These are phyloP conservation scores for Colinus virginianus DNA, from an alignment of 2,113 vertebrate species.

Conservation along the genomic window DNA sequence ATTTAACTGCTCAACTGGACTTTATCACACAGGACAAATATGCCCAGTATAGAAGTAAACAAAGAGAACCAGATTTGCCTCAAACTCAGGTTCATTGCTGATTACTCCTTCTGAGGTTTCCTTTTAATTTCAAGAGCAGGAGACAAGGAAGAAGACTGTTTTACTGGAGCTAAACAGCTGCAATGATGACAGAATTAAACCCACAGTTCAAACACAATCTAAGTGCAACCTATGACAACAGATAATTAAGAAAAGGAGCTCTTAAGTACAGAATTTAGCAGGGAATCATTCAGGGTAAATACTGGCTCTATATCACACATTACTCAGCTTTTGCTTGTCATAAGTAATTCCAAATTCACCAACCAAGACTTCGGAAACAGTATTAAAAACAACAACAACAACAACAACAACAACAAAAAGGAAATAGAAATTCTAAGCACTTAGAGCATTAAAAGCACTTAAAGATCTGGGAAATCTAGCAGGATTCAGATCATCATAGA, in stretches of 20 bases:
- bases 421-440: background rate
- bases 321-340: background rate
- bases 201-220: background rate
- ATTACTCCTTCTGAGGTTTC: background rate
- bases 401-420: background rate
- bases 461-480: rapidly evolving
- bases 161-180: background rate
- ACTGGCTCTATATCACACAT: background rate
- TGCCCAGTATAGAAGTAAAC: rapidly evolving
- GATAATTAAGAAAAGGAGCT: background rate
- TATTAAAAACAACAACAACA: background rate
- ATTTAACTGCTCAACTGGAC: background rate
- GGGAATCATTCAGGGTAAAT: background rate
- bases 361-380: background rate
- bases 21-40: rapidly evolving
- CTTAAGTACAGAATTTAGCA: background rate
- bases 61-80: too few species aligned
- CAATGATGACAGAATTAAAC: background rate
- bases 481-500: background rate
- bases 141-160: background rate
- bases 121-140: background rate
- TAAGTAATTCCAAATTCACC: background rate
- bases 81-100: rapidly evolving
- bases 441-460: rapidly evolving
- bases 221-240: rapidly evolving